Evolutionary conservation across 2,113 vertebrate genomes (phyloP).

Genomic region (Hiodon tergisus): DNA sequence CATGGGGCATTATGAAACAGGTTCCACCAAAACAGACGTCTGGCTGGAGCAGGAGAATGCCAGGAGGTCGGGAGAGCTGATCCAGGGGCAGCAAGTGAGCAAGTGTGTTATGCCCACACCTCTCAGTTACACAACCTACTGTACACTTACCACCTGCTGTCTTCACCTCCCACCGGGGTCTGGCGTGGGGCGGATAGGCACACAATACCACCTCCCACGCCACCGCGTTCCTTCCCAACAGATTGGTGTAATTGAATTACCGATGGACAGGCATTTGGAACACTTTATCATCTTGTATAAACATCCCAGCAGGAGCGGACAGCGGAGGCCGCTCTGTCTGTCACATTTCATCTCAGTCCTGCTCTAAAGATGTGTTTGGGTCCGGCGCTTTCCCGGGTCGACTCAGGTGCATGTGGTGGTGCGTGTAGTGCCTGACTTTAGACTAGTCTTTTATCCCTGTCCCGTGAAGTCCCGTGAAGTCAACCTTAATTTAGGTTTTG

Average conservation of each 20-base stretch:
- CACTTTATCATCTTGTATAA: constrained; percentile 7
- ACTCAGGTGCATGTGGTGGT: not conserved
- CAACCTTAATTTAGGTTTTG: too few species aligned
- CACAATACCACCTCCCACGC: not conserved
- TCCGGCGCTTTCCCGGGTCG: not conserved
- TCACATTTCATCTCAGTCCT: not conserved
- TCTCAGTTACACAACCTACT: not conserved
- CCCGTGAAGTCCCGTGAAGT: too few species aligned
- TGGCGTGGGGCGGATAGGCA: not conserved
- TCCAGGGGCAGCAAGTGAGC: too few species aligned
- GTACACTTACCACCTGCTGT: not conserved
- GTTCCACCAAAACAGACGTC: constrained; percentile 31
- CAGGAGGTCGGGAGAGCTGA: not conserved
- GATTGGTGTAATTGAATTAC: constrained; percentile 26
- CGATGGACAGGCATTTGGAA: constrained; percentile 17
- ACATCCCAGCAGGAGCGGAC: constrained; percentile 7
- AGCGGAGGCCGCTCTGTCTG: not conserved
- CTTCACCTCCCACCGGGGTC: not conserved
- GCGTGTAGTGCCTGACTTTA: not conserved
- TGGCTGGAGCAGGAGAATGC: not conserved
- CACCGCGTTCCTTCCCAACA: not conserved
- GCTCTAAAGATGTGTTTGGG: not conserved
- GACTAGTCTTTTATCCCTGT: too few species aligned
- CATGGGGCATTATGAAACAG: constrained; percentile 26
- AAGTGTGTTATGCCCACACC: too few species aligned